Conservation (phyloP, 2,888 invertebrate genomes). For the Dugesia japonica region DNA sequence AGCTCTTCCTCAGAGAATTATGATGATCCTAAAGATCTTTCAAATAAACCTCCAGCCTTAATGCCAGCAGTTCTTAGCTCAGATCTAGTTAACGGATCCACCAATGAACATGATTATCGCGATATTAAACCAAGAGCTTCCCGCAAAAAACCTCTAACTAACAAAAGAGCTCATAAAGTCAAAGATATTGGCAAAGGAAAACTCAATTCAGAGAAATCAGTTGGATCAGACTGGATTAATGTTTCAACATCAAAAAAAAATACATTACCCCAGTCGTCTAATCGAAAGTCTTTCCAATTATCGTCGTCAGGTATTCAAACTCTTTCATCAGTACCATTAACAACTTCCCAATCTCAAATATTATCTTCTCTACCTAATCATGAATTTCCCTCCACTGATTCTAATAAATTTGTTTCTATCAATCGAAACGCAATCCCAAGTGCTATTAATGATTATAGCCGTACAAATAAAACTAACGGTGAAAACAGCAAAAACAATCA, state of each 20-base stretch:
- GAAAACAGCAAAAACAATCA: background rate
- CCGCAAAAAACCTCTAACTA: background rate
- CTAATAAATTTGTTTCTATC: background rate
- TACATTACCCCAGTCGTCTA: background rate
- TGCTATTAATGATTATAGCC: background rate
- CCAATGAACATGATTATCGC: background rate
- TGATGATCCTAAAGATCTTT: slow-evolving; percentile 11
- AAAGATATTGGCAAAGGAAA: background rate
- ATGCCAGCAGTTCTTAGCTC: slow-evolving; percentile 7
- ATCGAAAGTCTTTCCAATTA: slow-evolving; percentile 6
- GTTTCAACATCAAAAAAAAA: background rate
- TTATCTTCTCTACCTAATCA: background rate
- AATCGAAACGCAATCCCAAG: background rate
- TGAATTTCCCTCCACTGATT: background rate
- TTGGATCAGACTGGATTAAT: background rate
- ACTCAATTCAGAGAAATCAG: background rate
- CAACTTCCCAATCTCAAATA: background rate
- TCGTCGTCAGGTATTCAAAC: background rate
- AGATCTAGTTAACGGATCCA: background rate
- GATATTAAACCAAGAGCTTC: background rate
- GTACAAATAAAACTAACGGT: background rate
- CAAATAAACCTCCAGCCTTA: slow-evolving; percentile 10
- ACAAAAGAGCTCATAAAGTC: background rate
- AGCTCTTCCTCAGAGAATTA: slow-evolving; percentile 2
- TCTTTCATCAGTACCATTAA: background rate